Conservation (phyloP, 2,797 vertebrate species). For the Peromyscus nudipes region DNA sequence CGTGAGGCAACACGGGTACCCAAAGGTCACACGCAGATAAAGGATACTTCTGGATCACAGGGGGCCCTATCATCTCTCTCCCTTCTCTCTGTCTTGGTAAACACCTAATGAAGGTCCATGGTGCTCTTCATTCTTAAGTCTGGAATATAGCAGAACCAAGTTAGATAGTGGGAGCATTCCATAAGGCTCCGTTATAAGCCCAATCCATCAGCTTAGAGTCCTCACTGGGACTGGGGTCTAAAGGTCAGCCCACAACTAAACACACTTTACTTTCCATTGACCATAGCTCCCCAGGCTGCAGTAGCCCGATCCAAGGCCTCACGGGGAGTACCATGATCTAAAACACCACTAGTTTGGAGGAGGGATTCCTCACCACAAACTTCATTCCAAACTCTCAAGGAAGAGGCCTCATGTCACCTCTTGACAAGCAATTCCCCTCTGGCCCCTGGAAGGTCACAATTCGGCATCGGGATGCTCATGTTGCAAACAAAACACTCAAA, state of each 20-base stretch:
- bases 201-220: constrained; percentile 49
- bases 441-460: not conserved
- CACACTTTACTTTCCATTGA: not conserved
- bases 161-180: not conserved
- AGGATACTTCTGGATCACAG: not conserved
- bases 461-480: not conserved
- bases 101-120: not conserved
- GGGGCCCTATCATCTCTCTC: not conserved
- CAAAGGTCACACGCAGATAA: not conserved
- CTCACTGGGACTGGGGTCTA: constrained; percentile 57
- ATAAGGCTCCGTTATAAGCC: not conserved
- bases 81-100: not conserved
- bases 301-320: not conserved
- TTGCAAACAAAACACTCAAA: constrained; percentile 46
- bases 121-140: not conserved
- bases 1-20: not conserved
- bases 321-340: not conserved
- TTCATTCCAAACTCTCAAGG: constrained; percentile 29
- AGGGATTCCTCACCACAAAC: not conserved
- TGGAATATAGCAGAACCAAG: constrained; percentile 1
- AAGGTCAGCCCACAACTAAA: constrained; percentile 63
- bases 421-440: constrained; percentile 10
- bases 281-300: not conserved
- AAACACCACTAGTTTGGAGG: not conserved
- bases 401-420: not conserved